Percentiles rank a stretch among this genome's conserved stretches.
Evolutionary conservation across 1,140 invertebrate species (phyloP).

Genomic region (Bombus affinis): DNA sequence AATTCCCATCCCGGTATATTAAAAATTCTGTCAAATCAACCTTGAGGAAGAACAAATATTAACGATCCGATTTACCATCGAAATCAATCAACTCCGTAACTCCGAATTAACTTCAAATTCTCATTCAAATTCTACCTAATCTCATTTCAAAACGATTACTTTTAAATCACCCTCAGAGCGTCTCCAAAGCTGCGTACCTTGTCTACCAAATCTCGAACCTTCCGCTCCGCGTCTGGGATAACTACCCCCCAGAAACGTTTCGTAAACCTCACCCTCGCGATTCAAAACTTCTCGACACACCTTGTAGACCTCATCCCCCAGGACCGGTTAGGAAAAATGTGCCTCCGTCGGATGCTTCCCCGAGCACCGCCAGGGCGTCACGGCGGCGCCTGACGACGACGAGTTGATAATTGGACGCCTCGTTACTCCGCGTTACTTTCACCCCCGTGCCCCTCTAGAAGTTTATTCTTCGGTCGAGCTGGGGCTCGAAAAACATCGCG

Average conservation of each 20-base stretch:
- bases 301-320: conserved; percentile 55
- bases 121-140: neutral
- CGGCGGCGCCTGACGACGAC: conserved; percentile 46
- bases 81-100: neutral
- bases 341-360: conserved; percentile 41
- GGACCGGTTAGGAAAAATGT: conserved; percentile 60
- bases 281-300: conserved; percentile 26
- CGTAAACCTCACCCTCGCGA: neutral
- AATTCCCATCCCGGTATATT: too few species aligned
- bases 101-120: neutral
- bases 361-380: conserved; percentile 32
- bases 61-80: neutral
- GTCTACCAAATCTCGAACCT: neutral
- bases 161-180: neutral
- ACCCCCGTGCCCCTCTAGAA: conserved; percentile 19
- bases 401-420: conserved; percentile 76
- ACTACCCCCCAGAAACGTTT: neutral
- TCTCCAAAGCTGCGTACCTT: neutral
- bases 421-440: conserved; percentile 68
- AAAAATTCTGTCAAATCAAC: neutral
- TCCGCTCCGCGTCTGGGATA: neutral
- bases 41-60: neutral
- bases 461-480: conserved; percentile 38
- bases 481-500: conserved; percentile 50
- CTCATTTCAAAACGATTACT: neutral